A percentile compares a stretch with the other conserved stretches of the same genome.
phyloP scores from a whole-genome alignment of 2,888 invertebrate species.

The Papilio gigon region DNA sequence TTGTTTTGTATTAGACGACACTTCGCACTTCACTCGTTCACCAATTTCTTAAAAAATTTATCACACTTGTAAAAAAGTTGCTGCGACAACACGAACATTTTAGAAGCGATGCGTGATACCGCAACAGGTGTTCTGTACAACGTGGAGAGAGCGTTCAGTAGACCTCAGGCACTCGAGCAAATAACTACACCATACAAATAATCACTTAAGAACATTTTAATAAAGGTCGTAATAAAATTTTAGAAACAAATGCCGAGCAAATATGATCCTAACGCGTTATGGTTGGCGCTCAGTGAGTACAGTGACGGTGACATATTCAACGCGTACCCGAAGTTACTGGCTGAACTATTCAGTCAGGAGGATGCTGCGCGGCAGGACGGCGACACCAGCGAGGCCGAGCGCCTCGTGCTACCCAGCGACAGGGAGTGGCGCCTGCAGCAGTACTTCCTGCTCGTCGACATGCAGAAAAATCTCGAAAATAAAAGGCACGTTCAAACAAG shows the following conservation, averaged over 20 bases:
- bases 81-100: not conserved
- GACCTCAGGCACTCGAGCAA: conserved; percentile 56
- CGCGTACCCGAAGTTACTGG: conserved; percentile 85
- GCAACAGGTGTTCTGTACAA: conserved; percentile 56
- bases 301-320: conserved; percentile 84
- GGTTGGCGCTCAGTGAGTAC: conserved; percentile 82
- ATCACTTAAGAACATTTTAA: not conserved
- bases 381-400: conserved; percentile 76
- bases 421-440: conserved; percentile 85
- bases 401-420: conserved; percentile 86
- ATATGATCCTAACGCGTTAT: conserved; percentile 71
- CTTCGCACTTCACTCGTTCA: not conserved
- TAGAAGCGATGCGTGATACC: conserved; percentile 17
- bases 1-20: too few species aligned
- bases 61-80: not conserved
- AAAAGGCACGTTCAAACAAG: conserved; percentile 50
- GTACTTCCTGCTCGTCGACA: conserved; percentile 85
- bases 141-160: conserved; percentile 55
- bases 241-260: conserved; percentile 58
- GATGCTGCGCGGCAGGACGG: conserved; percentile 72
- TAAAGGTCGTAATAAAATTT: not conserved
- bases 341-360: conserved; percentile 81
- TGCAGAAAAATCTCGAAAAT: conserved; percentile 80
- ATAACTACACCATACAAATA: conserved; percentile 46
- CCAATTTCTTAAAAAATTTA: not conserved